Evolutionary conservation across 2,888 invertebrate genomes (phyloP).

Genomic region (Pherbina coryleti): DNA sequence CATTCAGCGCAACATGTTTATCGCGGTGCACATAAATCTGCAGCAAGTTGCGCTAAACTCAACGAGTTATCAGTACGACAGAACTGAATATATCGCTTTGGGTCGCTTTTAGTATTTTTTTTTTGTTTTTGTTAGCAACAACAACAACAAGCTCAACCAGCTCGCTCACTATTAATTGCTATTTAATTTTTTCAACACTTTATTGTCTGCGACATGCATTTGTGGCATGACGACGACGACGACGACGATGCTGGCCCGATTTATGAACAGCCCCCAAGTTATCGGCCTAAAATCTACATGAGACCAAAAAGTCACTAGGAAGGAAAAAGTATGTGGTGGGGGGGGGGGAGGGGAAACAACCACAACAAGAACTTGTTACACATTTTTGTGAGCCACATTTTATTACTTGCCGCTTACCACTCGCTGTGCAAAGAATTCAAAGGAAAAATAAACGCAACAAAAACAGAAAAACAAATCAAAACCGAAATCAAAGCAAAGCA

Average conservation of each 20-base stretch:
- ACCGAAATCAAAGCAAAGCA: not conserved
- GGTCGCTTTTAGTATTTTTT: not conserved
- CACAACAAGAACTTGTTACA: not conserved
- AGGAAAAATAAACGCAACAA: not conserved
- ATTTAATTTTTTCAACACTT: constrained; percentile 55
- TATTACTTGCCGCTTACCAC: not conserved
- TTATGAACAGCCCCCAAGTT: constrained; percentile 12
- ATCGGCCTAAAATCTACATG: constrained; percentile 1
- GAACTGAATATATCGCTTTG: constrained; percentile 21
- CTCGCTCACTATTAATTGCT: constrained; percentile 49
- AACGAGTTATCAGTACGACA: constrained; percentile 27
- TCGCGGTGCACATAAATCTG: constrained; percentile 31
- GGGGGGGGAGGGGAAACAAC: not conserved
- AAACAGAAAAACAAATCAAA: not conserved
- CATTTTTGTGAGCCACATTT: constrained; percentile 7
- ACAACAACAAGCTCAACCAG: not conserved
- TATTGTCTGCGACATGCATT: constrained; percentile 39
- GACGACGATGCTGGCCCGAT: constrained; percentile 1
- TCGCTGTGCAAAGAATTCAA: not conserved
- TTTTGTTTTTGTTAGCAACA: not conserved
- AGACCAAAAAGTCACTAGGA: not conserved
- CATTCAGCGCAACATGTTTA: constrained; percentile 26
- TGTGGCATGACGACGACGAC: not conserved
- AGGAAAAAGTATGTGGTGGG: too few species aligned
- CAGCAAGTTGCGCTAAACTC: constrained; percentile 26